Evolutionary conservation across 1,140 invertebrate species (phyloP), one percentile per base, ranked within the genome.

Genomic region (Trachymyrmex cornetzi): DNA sequence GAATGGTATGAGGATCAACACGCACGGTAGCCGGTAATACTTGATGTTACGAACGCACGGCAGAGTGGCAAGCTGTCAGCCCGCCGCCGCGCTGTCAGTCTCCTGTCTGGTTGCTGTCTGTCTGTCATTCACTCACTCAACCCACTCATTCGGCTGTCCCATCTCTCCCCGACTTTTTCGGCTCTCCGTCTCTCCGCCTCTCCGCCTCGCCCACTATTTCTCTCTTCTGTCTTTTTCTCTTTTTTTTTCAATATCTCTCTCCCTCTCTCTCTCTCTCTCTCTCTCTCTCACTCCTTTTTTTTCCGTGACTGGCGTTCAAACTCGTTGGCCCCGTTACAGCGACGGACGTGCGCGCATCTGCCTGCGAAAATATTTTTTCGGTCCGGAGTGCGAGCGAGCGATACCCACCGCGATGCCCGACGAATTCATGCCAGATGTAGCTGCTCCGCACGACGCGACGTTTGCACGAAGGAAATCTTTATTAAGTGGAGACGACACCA

Each of bases 101-200:
- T 94, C 91, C 92, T 94, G 94, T 93, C 93, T 94, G 93, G 93
- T 94, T 94, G 91, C 94, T 94, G 94, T 94, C 94, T 92, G 92
- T 92, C 93, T 92, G 93, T 93, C 93, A 92, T 89, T 94, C 93
- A 92, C 82, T 93, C 89, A 84, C 91, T 93, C 92, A 90, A 77
- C 88, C 91, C 85, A 89, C 86, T 90, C 91, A 90, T 92, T 91
- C 90, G 85, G 79, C 75, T 89, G 89, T 89, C 85, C 82, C 85
- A 86, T 92, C 86, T 84, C 88, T 91, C 81, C 81, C 81, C 87
- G 82, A 87, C 88, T 92, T 91, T 92, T 88, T 87, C 75, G 64
- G 48, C 61, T 55, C 63, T 84, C 50, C 59, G 69, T 88, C 87
- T 61, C 38, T 75, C 82, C 80, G 59, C 57, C 22, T 59, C 63